A percentile compares a stretch with the other conserved stretches of the same genome.
Conservation (phyloP, 2,113 vertebrate species). For the Scartelaos histophorus region DNA sequence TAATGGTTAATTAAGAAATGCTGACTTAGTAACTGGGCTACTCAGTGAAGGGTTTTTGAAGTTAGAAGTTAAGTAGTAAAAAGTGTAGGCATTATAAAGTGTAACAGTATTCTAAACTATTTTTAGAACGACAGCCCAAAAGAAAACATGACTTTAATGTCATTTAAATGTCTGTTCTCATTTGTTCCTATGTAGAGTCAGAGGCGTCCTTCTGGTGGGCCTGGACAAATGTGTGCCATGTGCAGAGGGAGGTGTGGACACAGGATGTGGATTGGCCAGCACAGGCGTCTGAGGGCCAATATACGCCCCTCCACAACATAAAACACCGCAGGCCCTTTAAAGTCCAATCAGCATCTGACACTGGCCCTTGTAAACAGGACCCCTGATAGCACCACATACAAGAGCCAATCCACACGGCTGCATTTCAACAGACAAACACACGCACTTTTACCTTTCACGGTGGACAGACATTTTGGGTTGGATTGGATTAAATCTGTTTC, state of each 20-base stretch:
- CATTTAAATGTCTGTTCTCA: no score
- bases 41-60: no score
- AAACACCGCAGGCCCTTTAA: slow-evolving; percentile 76
- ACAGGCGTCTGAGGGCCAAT: slow-evolving; percentile 79
- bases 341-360: slow-evolving; percentile 77
- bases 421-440: not conserved
- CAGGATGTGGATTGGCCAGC: slow-evolving; percentile 78
- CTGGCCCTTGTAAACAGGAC: slow-evolving; percentile 68
- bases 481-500: not conserved
- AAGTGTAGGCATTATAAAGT: no score
- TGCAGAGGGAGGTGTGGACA: slow-evolving; percentile 44
- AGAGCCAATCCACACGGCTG: not conserved
- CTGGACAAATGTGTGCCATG: slow-evolving; percentile 73
- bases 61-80: no score
- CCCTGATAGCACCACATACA: slow-evolving; percentile 57
- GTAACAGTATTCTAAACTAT: no score
- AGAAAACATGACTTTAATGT: no score
- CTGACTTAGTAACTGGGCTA: no score
- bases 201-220: not conserved
- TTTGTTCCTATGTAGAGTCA: not conserved
- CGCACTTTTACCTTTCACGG: not conserved
- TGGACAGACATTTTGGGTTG: not conserved
- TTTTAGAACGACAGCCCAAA: no score
- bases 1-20: no score
- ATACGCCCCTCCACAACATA: slow-evolving; percentile 75